Percentiles rank a stretch among this genome's conserved stretches.
Conservation (phyloP, 2,113 vertebrate genomes). For the Ictidomys tridecemlineatus region DNA sequence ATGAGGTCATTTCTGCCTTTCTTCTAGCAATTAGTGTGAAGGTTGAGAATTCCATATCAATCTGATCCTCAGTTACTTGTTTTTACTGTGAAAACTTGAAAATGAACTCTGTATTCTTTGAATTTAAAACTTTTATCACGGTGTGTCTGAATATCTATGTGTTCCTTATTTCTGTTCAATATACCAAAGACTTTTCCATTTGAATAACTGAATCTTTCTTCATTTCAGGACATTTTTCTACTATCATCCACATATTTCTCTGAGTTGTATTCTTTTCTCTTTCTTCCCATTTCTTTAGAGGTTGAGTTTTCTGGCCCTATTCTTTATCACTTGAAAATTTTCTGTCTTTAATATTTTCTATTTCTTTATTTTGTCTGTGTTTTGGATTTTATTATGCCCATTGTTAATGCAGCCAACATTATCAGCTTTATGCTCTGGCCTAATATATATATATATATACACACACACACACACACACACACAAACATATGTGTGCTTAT, state of each 20-base stretch:
- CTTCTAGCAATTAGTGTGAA: slow-evolving; percentile 20
- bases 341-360: slow-evolving; percentile 20
- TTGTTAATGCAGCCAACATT: neutral
- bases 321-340: neutral
- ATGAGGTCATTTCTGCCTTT: neutral
- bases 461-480: neutral
- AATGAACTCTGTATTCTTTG: neutral
- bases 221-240: neutral
- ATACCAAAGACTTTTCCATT: neutral
- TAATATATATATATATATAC: neutral
- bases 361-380: neutral
- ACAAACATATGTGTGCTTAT: neutral
- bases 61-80: neutral
- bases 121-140: slow-evolving; percentile 18
- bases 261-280: neutral
- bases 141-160: neutral
- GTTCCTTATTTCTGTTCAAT: neutral
- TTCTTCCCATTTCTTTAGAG: neutral
- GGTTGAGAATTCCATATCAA: neutral
- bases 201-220: neutral
- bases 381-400: neutral
- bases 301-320: neutral
- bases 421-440: neutral
- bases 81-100: neutral
- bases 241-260: neutral